Conservation (phyloP, 2,113 vertebrate genomes). For the Phalacrocorax aristotelis region DNA sequence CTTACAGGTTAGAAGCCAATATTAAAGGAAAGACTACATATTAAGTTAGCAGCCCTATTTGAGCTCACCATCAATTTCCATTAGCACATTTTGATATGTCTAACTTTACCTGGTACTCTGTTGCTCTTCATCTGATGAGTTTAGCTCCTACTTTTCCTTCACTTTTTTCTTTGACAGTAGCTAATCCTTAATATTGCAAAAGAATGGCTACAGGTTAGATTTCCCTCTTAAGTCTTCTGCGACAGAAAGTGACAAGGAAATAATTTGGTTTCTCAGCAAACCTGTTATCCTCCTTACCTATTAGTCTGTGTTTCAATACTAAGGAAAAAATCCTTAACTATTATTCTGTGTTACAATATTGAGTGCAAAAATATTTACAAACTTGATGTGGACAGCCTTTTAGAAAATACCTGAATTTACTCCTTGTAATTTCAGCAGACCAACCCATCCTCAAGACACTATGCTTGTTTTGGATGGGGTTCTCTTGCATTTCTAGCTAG, state of each 20-base stretch:
- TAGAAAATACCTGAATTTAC: not conserved
- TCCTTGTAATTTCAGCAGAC: not conserved
- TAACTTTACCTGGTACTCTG: not conserved
- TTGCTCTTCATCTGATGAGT: slow-evolving; percentile 9
- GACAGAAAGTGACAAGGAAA: not conserved
- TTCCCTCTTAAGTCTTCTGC: not conserved
- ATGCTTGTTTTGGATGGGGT: not conserved
- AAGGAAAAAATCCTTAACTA: not conserved
- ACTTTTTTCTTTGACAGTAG: not conserved
- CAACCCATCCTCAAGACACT: not conserved
- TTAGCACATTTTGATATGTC: not conserved
- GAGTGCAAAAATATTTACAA: not conserved
- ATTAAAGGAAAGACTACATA: slow-evolving; percentile 27
- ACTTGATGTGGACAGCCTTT: not conserved
- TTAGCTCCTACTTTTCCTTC: not conserved
- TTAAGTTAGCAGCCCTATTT: slow-evolving; percentile 6
- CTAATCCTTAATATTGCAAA: not conserved
- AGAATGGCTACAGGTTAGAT: not conserved
- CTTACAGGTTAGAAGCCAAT: slow-evolving; percentile 44
- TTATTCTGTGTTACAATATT: not conserved
- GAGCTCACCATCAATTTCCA: slow-evolving; percentile 31
- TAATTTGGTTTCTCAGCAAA: not conserved
- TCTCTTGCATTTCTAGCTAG: not conserved
- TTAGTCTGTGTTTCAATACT: not conserved
- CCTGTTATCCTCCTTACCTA: not conserved